Evolutionary conservation across 2,797 vertebrate species (phyloP).

Genomic region (Bradypus variegatus): DNA sequence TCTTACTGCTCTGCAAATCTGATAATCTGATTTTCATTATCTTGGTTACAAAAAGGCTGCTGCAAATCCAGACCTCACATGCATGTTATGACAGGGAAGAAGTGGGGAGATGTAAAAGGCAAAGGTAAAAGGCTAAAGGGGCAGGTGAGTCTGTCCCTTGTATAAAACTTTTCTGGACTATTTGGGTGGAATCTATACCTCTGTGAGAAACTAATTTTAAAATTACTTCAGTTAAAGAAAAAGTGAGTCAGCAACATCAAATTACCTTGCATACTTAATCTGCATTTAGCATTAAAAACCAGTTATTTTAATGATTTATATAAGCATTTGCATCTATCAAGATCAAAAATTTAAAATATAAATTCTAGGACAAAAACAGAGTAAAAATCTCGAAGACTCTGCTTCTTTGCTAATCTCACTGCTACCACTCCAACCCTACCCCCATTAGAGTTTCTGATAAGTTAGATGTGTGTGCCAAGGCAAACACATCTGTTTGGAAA

Average conservation of each 20-base stretch:
- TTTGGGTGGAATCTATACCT: background rate
- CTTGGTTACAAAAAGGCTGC: background rate
- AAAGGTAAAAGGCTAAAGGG: background rate
- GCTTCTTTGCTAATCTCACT: background rate
- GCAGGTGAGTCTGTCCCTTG: background rate
- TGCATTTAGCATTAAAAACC: background rate
- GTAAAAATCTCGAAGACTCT: background rate
- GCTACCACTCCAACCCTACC: background rate
- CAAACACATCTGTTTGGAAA: slow-evolving; percentile 12
- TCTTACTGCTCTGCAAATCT: background rate
- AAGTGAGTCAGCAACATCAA: background rate
- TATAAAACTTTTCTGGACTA: background rate
- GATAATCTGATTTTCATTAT: background rate
- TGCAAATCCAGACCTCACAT: background rate
- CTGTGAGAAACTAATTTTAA: background rate
- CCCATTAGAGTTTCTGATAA: background rate
- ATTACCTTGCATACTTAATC: background rate
- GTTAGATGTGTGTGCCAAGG: background rate
- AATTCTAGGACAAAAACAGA: background rate
- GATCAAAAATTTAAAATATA: background rate
- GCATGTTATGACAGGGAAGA: background rate
- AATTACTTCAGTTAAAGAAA: slow-evolving; percentile 32
- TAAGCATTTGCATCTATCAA: background rate
- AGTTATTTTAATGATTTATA: background rate
- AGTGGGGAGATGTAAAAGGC: background rate